phyloP scores from a whole-genome alignment of 2,113 vertebrate species.

The Peromyscus maniculatus region DNA sequence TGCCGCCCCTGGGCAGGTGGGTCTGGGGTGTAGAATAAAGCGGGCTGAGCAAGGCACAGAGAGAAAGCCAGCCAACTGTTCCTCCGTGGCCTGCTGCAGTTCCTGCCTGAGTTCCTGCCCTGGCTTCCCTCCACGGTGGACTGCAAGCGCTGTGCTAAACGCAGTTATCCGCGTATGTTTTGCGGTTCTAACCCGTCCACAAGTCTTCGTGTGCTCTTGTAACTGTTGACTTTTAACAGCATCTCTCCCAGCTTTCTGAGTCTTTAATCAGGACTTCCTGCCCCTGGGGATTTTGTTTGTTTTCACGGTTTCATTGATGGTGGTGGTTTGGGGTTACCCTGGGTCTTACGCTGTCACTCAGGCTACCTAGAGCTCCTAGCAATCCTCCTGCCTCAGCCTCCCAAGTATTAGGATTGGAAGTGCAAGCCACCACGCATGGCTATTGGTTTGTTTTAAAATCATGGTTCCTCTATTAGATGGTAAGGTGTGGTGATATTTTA shows the following conservation, averaged over 20 bases:
- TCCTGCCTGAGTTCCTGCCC: background rate
- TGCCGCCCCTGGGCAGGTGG: background rate
- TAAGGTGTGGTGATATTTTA: too few species aligned
- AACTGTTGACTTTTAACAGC: background rate
- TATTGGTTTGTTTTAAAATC: slow-evolving; percentile 20
- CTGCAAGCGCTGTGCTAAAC: background rate
- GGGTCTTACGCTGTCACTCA: background rate
- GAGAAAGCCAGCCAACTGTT: background rate
- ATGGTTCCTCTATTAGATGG: background rate
- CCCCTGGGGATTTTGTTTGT: background rate
- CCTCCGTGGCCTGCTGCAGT: background rate
- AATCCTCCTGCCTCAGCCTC: background rate
- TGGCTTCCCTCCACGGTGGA: background rate
- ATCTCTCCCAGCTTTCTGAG: background rate
- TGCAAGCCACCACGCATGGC: background rate
- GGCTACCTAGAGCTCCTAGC: background rate
- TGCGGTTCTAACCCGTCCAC: background rate
- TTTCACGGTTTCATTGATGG: background rate
- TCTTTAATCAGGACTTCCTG: background rate
- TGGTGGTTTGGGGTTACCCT: background rate
- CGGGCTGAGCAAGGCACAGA: background rate
- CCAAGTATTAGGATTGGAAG: background rate
- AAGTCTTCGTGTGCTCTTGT: background rate
- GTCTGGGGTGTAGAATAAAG: background rate
- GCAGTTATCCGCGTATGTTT: background rate